Evolutionary conservation across 2,113 vertebrate genomes (phyloP).

Genomic region (Pristiophorus japonicus): DNA sequence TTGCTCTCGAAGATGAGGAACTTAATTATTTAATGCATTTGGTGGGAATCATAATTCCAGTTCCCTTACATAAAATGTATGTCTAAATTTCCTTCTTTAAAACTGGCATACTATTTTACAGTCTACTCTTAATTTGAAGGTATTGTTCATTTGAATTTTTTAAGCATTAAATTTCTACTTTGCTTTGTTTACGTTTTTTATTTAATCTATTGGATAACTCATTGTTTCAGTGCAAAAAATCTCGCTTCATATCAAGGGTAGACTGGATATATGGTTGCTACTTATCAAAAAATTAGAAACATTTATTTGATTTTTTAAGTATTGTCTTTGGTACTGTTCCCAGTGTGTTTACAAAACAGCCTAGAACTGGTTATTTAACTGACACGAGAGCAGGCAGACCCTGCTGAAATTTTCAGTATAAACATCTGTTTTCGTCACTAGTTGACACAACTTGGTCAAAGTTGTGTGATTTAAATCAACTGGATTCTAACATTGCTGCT

Average conservation of each 20-base stretch:
- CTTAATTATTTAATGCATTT: neutral
- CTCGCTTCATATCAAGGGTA: neutral
- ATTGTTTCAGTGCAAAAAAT: neutral
- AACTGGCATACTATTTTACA: neutral
- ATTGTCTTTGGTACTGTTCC: neutral
- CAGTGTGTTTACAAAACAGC: neutral
- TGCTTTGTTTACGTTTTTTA: neutral
- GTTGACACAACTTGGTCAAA: neutral
- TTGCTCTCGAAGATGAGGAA: neutral
- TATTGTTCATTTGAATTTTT: neutral
- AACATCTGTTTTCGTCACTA: neutral
- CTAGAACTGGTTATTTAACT: neutral
- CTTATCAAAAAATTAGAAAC: too few species aligned
- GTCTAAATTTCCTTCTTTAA: neutral
- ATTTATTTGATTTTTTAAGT: neutral
- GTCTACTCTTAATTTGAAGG: neutral
- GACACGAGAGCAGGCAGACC: neutral
- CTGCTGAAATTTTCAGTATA: neutral
- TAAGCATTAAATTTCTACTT: neutral
- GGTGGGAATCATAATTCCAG: neutral
- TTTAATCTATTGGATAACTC: neutral
- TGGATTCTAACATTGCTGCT: neutral
- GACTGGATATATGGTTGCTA: neutral
- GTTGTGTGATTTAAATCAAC: neutral
- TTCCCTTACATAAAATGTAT: neutral